A percentile compares a stretch with the other conserved stretches of the same genome.
Evolutionary conservation across 2,888 invertebrate genomes (phyloP).

Genomic region (Stenoptilia bipunctidactyla): DNA sequence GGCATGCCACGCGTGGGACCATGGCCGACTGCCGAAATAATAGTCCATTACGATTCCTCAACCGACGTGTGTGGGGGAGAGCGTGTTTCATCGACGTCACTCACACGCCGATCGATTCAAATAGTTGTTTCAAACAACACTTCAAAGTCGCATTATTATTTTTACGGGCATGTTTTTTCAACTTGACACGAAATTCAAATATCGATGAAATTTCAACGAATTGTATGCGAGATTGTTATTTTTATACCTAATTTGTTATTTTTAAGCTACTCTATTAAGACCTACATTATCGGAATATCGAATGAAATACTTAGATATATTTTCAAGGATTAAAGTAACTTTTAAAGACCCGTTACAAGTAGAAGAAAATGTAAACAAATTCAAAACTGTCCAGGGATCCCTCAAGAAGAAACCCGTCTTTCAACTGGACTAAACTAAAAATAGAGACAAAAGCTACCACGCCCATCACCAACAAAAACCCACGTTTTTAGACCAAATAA

Average conservation of each 20-base stretch:
- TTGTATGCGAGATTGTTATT: too few relatives aligned
- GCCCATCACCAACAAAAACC: slow-evolving; percentile 15
- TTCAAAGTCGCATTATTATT: neutral
- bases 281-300: too few relatives aligned
- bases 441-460: slow-evolving; percentile 48
- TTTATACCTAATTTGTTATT: too few relatives aligned
- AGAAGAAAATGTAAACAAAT: too few relatives aligned
- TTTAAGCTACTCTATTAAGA: too few relatives aligned
- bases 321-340: too few relatives aligned
- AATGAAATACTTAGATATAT: too few relatives aligned
- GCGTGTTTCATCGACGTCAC: slow-evolving; percentile 1
- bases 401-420: neutral
- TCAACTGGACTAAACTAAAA: slow-evolving; percentile 43
- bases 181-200: too few relatives aligned
- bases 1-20: slow-evolving; percentile 63
- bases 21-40: slow-evolving; percentile 62
- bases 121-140: neutral
- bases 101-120: slow-evolving; percentile 3
- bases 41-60: slow-evolving; percentile 56
- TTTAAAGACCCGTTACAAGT: too few relatives aligned
- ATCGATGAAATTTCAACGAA: too few relatives aligned
- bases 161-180: neutral
- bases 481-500: slow-evolving; percentile 21
- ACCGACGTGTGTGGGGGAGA: slow-evolving; percentile 12
- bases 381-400: too few relatives aligned